Conservation (phyloP, 1,140 invertebrate species). For the Andricus grossulariae region DNA sequence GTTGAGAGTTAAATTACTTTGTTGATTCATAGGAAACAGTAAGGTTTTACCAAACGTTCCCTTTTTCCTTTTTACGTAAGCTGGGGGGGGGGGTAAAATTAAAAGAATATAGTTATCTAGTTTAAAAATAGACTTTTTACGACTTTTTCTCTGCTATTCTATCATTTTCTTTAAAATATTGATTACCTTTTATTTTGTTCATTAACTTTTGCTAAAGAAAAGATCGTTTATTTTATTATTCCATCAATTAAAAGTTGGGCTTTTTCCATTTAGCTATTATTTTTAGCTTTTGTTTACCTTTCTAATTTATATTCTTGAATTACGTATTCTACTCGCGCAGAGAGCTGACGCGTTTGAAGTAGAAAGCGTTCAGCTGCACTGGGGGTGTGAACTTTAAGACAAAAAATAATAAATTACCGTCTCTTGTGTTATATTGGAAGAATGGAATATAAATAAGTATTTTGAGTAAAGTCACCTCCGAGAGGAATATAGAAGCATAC, state of each 20-base stretch:
- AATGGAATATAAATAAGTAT: neutral
- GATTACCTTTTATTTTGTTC: too few relatives aligned
- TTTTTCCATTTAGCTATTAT: neutral
- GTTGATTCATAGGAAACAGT: too few relatives aligned
- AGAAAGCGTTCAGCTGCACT: neutral
- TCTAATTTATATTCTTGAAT: neutral
- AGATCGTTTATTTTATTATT: too few relatives aligned
- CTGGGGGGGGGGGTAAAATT: too few relatives aligned
- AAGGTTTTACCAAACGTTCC: too few relatives aligned
- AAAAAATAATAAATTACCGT: neutral
- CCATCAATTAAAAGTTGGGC: neutral
- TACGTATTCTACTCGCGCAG: conserved; percentile 2
- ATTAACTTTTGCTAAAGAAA: too few relatives aligned
- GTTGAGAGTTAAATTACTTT: too few relatives aligned
- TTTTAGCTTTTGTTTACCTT: neutral
- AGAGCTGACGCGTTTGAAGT: neutral
- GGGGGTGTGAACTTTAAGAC: neutral
- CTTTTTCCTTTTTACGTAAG: too few relatives aligned
- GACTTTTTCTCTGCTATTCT: too few relatives aligned
- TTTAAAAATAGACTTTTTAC: too few relatives aligned
- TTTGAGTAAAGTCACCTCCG: neutral
- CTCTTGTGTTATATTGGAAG: neutral
- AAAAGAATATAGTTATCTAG: too few relatives aligned
- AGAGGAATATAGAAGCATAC: neutral
- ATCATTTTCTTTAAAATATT: too few relatives aligned